phyloP scores from a whole-genome alignment of 2,797 vertebrate genomes.

The Yasuhikotakia modesta region DNA sequence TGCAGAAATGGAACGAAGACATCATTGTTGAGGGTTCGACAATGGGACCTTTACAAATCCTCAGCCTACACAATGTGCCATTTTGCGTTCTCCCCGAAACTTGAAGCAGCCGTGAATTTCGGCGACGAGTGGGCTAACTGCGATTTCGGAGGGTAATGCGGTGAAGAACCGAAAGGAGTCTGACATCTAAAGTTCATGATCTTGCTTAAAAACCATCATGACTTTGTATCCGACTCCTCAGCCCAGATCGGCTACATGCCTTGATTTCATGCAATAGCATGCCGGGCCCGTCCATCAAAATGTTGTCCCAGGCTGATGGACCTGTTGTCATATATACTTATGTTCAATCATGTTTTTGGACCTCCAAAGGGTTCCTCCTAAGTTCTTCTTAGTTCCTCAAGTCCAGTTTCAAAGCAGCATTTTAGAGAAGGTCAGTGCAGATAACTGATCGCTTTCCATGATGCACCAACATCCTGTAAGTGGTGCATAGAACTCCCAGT shows the following conservation, averaged over 20 bases:
- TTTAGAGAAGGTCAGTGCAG: not conserved
- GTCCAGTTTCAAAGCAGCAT: too few relatives aligned
- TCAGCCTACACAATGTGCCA: conserved; percentile 45
- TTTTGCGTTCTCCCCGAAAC: conserved; percentile 43
- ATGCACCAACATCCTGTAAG: not conserved
- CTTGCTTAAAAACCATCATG: not conserved
- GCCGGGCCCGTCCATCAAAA: too few relatives aligned
- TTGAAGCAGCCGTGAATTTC: conserved; percentile 21
- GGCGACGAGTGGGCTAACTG: conserved; percentile 21
- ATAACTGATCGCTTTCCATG: not conserved
- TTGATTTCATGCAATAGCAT: too few relatives aligned
- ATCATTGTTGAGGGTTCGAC: conserved; percentile 21
- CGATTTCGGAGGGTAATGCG: conserved; percentile 34
- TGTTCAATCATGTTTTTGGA: too few relatives aligned
- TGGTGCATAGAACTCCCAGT: conserved; percentile 48
- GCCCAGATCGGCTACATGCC: too few relatives aligned
- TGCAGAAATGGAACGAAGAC: too few relatives aligned
- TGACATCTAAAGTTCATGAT: conserved; percentile 15
- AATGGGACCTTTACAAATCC: conserved; percentile 29
- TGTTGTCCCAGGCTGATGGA: too few relatives aligned
- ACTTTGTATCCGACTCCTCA: not conserved
- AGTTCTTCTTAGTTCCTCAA: too few relatives aligned
- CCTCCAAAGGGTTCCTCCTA: too few relatives aligned
- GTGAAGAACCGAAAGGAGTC: conserved; percentile 30
- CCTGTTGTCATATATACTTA: too few relatives aligned